Evolutionary conservation across 2,113 vertebrate genomes (phyloP).

Genomic region (Plecotus auritus): DNA sequence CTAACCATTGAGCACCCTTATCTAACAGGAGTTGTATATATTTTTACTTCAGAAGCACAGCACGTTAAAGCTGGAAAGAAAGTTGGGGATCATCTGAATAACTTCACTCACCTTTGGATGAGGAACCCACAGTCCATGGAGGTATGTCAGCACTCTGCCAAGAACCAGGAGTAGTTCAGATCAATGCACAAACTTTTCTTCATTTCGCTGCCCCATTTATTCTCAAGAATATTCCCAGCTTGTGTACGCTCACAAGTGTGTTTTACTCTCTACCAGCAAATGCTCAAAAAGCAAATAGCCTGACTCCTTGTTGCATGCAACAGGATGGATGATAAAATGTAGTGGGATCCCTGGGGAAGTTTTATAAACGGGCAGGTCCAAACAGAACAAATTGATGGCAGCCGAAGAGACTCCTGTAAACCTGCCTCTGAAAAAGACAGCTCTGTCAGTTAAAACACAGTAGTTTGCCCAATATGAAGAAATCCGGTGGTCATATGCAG

Average conservation of each 20-base stretch:
- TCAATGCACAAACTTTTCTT: slow-evolving; percentile 15
- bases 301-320: slow-evolving; percentile 31
- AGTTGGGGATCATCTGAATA: not conserved
- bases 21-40: not conserved
- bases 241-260: slow-evolving; percentile 50
- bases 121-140: not conserved
- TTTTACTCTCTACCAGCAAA: slow-evolving; percentile 60
- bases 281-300: slow-evolving; percentile 43
- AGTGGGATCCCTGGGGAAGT: slow-evolving; percentile 49
- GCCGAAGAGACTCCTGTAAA: slow-evolving; percentile 22
- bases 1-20: not conserved
- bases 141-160: not conserved
- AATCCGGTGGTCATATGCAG: slow-evolving; percentile 51
- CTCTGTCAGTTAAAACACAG: slow-evolving; percentile 15
- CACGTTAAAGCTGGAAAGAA: not conserved
- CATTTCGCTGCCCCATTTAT: slow-evolving; percentile 47
- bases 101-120: not conserved
- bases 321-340: slow-evolving; percentile 3
- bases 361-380: slow-evolving; percentile 55
- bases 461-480: slow-evolving; percentile 60
- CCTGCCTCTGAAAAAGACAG: slow-evolving; percentile 56
- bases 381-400: slow-evolving; percentile 44
- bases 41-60: slow-evolving; percentile 5
- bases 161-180: not conserved
- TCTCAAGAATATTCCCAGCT: slow-evolving; percentile 42